A percentile compares a stretch with the other conserved stretches of the same genome.
Conservation (phyloP, 2,888 invertebrate species). For the Diarsia rubi region DNA sequence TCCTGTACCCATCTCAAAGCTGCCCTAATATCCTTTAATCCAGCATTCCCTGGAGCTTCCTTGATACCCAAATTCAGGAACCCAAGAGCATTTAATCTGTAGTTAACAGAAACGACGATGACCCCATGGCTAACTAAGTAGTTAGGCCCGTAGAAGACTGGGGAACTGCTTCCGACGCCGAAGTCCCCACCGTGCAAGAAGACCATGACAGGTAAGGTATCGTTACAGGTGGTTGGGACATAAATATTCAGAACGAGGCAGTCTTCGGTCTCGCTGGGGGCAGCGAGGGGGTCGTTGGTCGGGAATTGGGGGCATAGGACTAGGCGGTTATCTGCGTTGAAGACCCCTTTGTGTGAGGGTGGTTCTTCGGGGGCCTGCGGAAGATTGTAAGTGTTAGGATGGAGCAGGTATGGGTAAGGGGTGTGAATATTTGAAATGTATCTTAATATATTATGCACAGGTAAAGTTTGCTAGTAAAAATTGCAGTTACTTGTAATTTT, state of each 20-base stretch:
- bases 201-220: conserved; percentile 84
- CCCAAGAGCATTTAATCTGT: conserved; percentile 87
- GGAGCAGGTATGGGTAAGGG: neutral
- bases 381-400: conserved; percentile 10
- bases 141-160: conserved; percentile 85
- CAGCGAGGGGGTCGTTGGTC: conserved; percentile 81
- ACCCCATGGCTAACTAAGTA: conserved; percentile 85
- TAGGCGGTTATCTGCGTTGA: conserved; percentile 81
- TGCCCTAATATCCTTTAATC: conserved; percentile 86
- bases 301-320: conserved; percentile 86
- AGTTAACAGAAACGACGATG: conserved; percentile 88
- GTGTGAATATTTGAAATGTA: neutral
- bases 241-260: conserved; percentile 87
- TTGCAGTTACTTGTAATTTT: too few relatives aligned
- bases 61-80: conserved; percentile 84
- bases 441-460: neutral
- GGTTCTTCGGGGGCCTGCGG: conserved; percentile 82
- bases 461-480: neutral
- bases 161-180: conserved; percentile 84
- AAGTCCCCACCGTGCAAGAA: conserved; percentile 90
- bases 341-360: conserved; percentile 77
- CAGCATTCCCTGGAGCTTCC: conserved; percentile 88
- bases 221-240: conserved; percentile 76
- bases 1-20: conserved; percentile 86
- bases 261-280: conserved; percentile 86